These are phyloP conservation scores for Globicephala melas DNA, from an alignment of 2,113 vertebrate species.

Conservation along the genomic window DNA sequence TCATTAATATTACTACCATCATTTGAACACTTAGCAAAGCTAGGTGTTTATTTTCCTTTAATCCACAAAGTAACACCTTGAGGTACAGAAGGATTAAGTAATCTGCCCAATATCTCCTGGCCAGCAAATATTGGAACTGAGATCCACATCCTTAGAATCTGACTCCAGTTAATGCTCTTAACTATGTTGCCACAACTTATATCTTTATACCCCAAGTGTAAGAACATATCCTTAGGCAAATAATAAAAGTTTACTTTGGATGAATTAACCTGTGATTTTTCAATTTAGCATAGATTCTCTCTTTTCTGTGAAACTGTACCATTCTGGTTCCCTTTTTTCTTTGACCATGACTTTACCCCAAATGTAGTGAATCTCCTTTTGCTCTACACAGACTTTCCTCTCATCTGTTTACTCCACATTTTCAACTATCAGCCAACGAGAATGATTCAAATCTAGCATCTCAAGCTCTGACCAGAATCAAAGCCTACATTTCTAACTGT, in stretches of 20 bases:
- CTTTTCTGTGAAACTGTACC: background rate
- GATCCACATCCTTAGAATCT: background rate
- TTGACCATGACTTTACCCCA: background rate
- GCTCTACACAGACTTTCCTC: background rate
- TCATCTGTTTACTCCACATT: background rate
- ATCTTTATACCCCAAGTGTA: background rate
- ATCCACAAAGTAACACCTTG: background rate
- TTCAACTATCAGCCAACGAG: background rate
- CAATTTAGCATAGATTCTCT: background rate
- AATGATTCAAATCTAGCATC: background rate
- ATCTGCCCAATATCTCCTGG: background rate
- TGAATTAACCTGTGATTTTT: background rate
- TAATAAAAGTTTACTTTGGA: background rate
- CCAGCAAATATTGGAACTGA: background rate
- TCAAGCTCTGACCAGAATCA: background rate
- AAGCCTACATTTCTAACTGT: background rate
- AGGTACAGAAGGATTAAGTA: background rate
- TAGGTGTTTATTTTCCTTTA: background rate
- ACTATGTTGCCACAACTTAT: background rate
- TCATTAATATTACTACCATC: background rate
- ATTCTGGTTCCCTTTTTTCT: background rate
- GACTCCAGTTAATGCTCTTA: background rate
- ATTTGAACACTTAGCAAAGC: background rate
- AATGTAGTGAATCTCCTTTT: background rate
- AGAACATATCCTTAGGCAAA: background rate